Conservation (phyloP, 2,888 invertebrate species). For the Drosophila bunnanda region DNA sequence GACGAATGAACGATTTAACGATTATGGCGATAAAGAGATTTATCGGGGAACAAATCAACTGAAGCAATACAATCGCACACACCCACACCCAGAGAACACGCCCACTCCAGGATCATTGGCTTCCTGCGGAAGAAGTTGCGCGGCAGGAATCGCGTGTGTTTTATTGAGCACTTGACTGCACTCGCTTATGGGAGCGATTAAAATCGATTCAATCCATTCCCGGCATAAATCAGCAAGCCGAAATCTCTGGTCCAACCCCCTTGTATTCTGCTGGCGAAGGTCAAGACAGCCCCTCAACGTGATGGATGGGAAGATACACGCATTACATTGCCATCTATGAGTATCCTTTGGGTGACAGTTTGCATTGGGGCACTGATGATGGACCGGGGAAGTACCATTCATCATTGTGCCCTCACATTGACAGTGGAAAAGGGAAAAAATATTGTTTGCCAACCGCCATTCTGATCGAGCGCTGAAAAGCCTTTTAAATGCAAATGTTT, state of each 20-base stretch:
- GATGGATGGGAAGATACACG: conserved; percentile 13
- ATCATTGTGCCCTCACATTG: conserved; percentile 46
- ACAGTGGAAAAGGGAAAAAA: not conserved
- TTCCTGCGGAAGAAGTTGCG: conserved; percentile 38
- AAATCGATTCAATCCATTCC: conserved; percentile 74
- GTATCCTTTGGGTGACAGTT: conserved; percentile 19
- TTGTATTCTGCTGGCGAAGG: conserved; percentile 49
- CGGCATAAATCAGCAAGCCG: conserved; percentile 65
- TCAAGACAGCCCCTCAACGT: conserved; percentile 43
- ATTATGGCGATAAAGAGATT: conserved; percentile 79
- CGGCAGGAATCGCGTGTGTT: conserved; percentile 61
- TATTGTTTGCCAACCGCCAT: conserved; percentile 43
- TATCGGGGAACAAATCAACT: conserved; percentile 71
- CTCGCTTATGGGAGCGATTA: conserved; percentile 73
- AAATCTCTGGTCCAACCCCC: conserved; percentile 31
- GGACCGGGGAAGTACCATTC: conserved; percentile 46
- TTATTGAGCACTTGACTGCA: conserved; percentile 75
- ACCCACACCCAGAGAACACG: conserved; percentile 2
- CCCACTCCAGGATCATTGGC: conserved; percentile 39
- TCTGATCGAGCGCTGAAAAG: conserved; percentile 43
- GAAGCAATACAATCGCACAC: conserved; percentile 55
- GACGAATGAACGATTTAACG: conserved; percentile 77
- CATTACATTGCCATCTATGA: conserved; percentile 19
- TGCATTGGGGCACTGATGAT: conserved; percentile 20
- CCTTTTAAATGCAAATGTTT: conserved; percentile 60